Conservation (phyloP, 2,113 vertebrate genomes). For the Eolophus roseicapilla region DNA sequence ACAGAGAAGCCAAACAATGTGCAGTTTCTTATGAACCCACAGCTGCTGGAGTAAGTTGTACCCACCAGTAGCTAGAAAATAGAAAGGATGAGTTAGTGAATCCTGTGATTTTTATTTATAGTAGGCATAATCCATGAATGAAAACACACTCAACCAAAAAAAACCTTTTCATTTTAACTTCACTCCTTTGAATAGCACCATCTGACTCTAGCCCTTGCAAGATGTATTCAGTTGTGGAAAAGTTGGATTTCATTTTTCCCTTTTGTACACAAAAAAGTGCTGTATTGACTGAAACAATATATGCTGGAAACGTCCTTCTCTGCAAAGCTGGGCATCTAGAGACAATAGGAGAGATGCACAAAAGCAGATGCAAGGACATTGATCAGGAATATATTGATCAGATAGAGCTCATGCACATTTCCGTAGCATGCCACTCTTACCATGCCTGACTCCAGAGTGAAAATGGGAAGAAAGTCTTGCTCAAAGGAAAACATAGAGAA, state of each 20-base stretch:
- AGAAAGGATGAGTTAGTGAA: neutral
- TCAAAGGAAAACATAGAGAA: neutral
- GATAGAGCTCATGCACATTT: neutral
- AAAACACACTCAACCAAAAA: neutral
- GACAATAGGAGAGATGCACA: neutral
- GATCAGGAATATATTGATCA: neutral
- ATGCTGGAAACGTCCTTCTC: neutral
- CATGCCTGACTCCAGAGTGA: neutral
- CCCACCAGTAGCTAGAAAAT: conserved; percentile 1
- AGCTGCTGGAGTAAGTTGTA: neutral
- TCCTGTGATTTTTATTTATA: neutral
- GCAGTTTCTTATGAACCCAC: neutral
- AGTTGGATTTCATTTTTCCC: neutral
- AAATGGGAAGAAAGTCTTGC: neutral
- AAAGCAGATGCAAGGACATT: neutral
- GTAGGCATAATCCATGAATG: neutral
- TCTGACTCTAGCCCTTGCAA: neutral
- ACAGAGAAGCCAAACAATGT: conserved; percentile 6
- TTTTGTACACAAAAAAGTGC: neutral
- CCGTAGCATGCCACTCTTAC: accelerated
- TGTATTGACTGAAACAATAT: neutral
- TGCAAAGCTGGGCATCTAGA: neutral
- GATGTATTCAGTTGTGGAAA: neutral
- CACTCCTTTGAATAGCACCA: neutral
- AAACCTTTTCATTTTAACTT: neutral